phyloP scores from a whole-genome alignment of 2,113 vertebrate species.

The Hydrochoerus hydrochaeris region DNA sequence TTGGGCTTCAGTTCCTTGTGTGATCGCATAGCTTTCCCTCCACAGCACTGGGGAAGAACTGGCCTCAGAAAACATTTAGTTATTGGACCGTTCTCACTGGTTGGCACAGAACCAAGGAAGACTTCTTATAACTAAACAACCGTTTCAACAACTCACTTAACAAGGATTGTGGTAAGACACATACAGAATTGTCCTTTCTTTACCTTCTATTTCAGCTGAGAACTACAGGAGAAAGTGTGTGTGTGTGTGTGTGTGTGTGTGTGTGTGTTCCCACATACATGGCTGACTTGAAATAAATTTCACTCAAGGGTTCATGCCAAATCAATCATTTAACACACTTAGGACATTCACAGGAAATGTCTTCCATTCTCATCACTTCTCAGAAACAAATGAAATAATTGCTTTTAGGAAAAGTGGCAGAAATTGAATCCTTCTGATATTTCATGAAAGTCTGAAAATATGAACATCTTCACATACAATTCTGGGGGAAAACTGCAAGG shows the following conservation, averaged over 20 bases:
- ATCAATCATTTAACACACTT: not conserved
- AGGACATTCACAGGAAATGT: not conserved
- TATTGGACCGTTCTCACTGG: not conserved
- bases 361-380: not conserved
- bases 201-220: not conserved
- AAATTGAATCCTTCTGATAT: constrained; percentile 22
- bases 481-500: not conserved
- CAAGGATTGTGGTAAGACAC: not conserved
- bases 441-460: not conserved
- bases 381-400: not conserved
- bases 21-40: not conserved
- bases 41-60: not conserved
- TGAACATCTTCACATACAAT: not conserved
- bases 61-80: not conserved
- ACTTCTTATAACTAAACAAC: constrained; percentile 27
- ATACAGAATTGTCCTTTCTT: not conserved
- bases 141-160: not conserved
- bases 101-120: not conserved
- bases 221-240: not conserved
- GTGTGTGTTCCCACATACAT: not conserved
- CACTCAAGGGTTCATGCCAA: not conserved
- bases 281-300: not conserved
- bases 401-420: not conserved
- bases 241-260: not conserved
- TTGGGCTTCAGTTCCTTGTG: not conserved